A percentile compares a stretch with the other conserved stretches of the same genome.
Conservation (phyloP, 2,113 vertebrate species). For the Rhegmatorhina hoffmannsi region DNA sequence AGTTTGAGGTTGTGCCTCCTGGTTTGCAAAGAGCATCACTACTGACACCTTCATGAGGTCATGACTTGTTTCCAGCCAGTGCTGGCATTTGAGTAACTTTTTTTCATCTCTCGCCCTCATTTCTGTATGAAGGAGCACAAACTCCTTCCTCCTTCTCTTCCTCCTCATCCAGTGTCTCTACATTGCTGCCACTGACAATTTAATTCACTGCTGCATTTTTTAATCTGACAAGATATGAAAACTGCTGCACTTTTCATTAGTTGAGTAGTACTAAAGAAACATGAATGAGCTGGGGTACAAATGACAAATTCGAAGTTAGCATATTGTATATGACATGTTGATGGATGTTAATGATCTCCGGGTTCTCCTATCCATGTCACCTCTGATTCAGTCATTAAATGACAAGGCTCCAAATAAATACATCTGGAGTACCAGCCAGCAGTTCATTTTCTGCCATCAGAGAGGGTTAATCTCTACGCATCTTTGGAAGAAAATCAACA, state of each 20-base stretch:
- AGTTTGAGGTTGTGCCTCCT: neutral
- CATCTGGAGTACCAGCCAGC: neutral
- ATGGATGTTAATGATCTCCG: neutral
- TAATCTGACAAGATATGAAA: neutral
- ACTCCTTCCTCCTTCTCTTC: neutral
- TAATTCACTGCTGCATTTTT: neutral
- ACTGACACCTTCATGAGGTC: neutral
- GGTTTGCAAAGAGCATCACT: neutral
- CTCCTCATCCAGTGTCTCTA: neutral
- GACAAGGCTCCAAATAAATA: neutral
- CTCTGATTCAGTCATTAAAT: conserved; percentile 18
- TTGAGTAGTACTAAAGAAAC: neutral
- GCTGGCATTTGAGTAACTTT: neutral
- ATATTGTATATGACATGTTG: neutral
- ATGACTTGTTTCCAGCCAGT: neutral
- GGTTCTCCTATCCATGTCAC: neutral
- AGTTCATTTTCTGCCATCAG: neutral
- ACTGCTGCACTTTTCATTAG: neutral
- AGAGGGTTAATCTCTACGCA: neutral
- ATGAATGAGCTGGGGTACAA: neutral
- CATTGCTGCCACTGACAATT: neutral
- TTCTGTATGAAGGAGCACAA: neutral
- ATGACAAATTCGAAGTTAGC: neutral
- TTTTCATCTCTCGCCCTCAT: neutral
- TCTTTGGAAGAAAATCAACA: neutral